These are phyloP conservation scores for Tauraco erythrolophus DNA, from an alignment of 2,113 vertebrate genomes.

Conservation along the genomic window DNA sequence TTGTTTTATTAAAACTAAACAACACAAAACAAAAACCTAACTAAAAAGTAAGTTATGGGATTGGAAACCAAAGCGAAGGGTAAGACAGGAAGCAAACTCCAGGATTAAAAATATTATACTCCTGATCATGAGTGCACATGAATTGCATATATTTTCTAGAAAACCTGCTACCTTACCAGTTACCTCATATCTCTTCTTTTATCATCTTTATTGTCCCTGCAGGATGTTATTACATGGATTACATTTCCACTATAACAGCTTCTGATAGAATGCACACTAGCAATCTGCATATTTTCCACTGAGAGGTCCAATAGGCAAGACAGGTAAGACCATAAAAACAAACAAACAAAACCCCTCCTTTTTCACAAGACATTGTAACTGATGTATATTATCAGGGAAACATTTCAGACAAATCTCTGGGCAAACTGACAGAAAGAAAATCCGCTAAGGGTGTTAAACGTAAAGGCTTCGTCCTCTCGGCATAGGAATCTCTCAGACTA, in stretches of 20 bases:
- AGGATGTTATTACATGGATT: background rate
- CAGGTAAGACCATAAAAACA: background rate
- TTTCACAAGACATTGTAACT: background rate
- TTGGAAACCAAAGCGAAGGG: background rate
- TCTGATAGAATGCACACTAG: background rate
- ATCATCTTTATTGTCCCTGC: background rate
- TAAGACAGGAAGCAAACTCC: background rate
- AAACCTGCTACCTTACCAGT: background rate
- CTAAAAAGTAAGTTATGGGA: background rate
- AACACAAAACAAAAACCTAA: background rate
- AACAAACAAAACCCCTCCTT: too few relatives aligned
- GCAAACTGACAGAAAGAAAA: background rate
- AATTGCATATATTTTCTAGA: background rate
- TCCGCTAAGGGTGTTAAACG: background rate
- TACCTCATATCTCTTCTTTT: background rate
- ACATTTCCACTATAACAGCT: background rate
- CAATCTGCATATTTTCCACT: background rate
- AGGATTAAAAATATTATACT: background rate
- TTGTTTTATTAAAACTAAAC: background rate
- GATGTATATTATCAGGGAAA: background rate
- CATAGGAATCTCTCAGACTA: background rate
- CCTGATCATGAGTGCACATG: background rate
- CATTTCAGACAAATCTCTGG: background rate
- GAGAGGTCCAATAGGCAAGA: background rate
- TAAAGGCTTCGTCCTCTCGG: background rate